A percentile compares a stretch with the other conserved stretches of the same genome.
phyloP scores from a whole-genome alignment of 2,888 invertebrate species.

The Urechis unicinctus region DNA sequence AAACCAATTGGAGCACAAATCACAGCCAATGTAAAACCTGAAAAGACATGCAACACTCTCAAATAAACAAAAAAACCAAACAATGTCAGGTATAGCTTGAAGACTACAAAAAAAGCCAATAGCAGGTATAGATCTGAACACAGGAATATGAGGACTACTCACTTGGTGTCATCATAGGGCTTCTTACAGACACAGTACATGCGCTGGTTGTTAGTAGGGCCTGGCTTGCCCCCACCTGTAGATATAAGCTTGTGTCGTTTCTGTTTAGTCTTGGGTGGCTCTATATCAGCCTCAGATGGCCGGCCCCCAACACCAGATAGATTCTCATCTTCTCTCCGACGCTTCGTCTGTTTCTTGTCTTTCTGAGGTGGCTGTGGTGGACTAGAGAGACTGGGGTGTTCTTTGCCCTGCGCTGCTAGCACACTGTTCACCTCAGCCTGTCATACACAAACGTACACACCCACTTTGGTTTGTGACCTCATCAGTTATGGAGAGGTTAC shows the following conservation, averaged over 20 bases:
- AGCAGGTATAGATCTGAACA: no score
- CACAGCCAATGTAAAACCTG: constrained; percentile 95
- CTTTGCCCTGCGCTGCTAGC: not conserved
- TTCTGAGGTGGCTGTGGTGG: not conserved
- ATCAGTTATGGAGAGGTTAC: no score
- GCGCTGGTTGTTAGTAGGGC: constrained; percentile 28
- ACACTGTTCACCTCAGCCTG: constrained; percentile 2
- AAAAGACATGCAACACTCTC: no score
- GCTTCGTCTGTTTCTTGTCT: constrained; percentile 3
- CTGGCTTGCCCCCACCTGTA: constrained; percentile 8
- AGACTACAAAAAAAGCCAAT: no score
- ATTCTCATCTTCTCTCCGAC: not conserved
- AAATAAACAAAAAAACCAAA: no score
- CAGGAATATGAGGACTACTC: constrained; percentile 52
- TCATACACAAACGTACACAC: not conserved
- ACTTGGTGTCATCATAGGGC: constrained; percentile 96
- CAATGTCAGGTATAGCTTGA: no score
- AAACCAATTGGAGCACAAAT: constrained; percentile 97
- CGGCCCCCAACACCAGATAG: not conserved
- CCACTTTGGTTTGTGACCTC: no score
- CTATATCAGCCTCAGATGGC: not conserved
- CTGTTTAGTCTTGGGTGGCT: constrained; percentile 21
- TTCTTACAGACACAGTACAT: constrained; percentile 86
- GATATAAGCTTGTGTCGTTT: constrained; percentile 31
- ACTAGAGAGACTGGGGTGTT: not conserved